Evolutionary conservation across 2,113 vertebrate genomes (phyloP), one percentile per base, ranked within the genome.

Genomic region (Paralichthys olivaceus): DNA sequence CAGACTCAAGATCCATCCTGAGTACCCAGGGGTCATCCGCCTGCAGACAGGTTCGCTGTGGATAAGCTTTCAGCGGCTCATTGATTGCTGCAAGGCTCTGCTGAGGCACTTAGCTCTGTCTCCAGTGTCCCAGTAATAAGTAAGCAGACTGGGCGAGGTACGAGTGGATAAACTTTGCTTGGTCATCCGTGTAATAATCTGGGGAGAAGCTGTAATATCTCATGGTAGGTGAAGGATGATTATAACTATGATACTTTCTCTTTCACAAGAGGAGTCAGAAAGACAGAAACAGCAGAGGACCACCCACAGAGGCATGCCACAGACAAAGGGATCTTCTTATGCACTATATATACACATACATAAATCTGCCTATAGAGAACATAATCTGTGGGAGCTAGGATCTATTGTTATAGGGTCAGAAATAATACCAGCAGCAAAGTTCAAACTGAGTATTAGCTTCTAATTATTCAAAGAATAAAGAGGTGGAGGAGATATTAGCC

Each of bases 101-200:
- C 82, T 69, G 63, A 79, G 68, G 84, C 84, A 85, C 85, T 91
- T 87, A 88, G 61, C 75, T 79, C 62, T 12, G 77, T 88, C 86
- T 86, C 82, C 28, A 70, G 74, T 76, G 77, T 79, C 75, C 75
- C 59, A 63, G 72, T 54, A 75, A 80, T 7, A 65, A 71, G 67
- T 55, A 51, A 83, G 75, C 40, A 71, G 67, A 34, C 66, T 73
- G 72, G 59, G 63, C 13, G 60, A 84, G 68, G 66, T 53, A 62
- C 43, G 57, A 61, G n/a, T 17, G 77, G 17, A 59, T 49, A 53
- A 51, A 69, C 43, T 25, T 26, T 61, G 28, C 64, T 47, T 68
- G 65, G 28, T 49, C 47, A 23, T 81, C 47, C 29, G 13, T 75
- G 47, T 28, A 45, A 75, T 59, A 56, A 56, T 67, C 53, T 72